These are phyloP conservation scores for Acarapis woodi DNA, from an alignment of 1,140 invertebrate genomes.

Conservation along the genomic window DNA sequence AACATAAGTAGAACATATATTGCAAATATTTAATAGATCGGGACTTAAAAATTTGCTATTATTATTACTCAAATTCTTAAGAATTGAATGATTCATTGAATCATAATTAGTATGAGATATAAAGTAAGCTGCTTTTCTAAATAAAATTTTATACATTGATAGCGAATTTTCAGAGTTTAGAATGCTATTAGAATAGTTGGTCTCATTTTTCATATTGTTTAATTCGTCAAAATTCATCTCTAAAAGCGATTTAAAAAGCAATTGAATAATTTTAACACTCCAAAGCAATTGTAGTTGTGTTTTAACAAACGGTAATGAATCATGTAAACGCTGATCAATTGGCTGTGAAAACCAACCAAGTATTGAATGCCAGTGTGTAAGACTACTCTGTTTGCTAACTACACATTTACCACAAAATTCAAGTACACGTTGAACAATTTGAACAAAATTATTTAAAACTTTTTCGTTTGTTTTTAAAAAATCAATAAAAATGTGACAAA, in stretches of 20 bases:
- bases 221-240: too few species aligned
- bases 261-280: slow-evolving; percentile 32
- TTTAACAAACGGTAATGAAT: slow-evolving; percentile 45
- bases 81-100: too few species aligned
- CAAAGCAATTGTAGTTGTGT: slow-evolving; percentile 53
- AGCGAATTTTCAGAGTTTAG: too few species aligned
- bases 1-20: slow-evolving; percentile 70
- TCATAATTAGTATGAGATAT: slow-evolving; percentile 5
- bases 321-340: slow-evolving; percentile 41
- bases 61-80: too few species aligned
- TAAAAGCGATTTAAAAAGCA: slow-evolving; percentile 21
- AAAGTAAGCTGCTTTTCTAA: background rate
- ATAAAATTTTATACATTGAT: background rate
- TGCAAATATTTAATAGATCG: slow-evolving; percentile 42
- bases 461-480: slow-evolving; percentile 17
- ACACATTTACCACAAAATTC: slow-evolving; percentile 60
- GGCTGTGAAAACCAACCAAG: slow-evolving; percentile 83
- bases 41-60: slow-evolving; percentile 47
- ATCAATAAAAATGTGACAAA: slow-evolving; percentile 38
- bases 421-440: slow-evolving; percentile 40
- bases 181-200: too few species aligned
- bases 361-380: slow-evolving; percentile 88
- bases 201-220: too few species aligned
- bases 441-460: slow-evolving; percentile 17
- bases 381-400: slow-evolving; percentile 47